phyloP scores from a whole-genome alignment of 2,797 vertebrate species.

The Crossoptilon crossoptilon region DNA sequence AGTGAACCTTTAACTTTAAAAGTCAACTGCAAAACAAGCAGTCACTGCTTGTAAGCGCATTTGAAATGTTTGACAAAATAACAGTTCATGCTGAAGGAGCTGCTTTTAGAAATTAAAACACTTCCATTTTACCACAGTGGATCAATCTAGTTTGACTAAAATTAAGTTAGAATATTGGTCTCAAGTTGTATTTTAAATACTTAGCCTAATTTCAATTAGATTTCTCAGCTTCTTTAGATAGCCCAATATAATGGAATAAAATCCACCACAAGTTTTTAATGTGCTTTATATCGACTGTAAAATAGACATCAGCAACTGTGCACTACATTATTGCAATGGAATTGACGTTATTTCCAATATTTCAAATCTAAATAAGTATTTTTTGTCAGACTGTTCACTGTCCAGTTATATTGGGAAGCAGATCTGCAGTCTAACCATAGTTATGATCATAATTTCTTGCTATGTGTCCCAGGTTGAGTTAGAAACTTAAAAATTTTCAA shows the following conservation, averaged over 20 bases:
- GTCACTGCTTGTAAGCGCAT: background rate
- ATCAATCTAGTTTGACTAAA: background rate
- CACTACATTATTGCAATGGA: background rate
- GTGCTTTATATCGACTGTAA: background rate
- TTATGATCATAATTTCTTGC: slow-evolving; percentile 20
- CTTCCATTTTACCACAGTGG: background rate
- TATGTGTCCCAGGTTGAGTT: background rate
- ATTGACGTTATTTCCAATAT: background rate
- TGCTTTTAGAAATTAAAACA: slow-evolving; percentile 6
- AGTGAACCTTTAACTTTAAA: background rate
- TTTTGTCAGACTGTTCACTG: background rate
- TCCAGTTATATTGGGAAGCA: background rate
- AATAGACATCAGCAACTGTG: background rate
- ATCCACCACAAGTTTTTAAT: background rate
- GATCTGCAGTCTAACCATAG: background rate
- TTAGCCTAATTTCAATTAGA: background rate
- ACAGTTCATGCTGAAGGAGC: background rate
- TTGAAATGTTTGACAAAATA: background rate
- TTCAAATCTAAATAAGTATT: slow-evolving; percentile 24
- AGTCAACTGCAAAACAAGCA: background rate
- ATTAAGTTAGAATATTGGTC: background rate
- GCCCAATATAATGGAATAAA: background rate
- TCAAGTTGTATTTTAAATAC: background rate
- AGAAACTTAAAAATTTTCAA: background rate
- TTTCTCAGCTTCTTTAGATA: background rate